Percentiles rank a stretch among this genome's conserved stretches.
Conservation (phyloP, 1,140 invertebrate genomes). For the Orchestia grillus region DNA sequence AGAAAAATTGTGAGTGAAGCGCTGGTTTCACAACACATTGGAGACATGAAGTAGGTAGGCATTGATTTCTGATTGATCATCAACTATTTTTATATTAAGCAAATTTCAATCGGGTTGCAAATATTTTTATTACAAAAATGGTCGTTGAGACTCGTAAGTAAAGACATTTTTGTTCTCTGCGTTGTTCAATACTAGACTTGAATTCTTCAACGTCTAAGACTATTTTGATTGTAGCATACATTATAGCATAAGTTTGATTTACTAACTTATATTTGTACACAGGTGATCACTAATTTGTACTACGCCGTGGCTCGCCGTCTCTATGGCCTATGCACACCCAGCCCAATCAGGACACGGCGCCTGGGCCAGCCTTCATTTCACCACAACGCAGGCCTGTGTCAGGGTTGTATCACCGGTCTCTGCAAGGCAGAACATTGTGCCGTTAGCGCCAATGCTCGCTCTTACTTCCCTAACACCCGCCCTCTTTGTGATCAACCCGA, state of each 20-base stretch:
- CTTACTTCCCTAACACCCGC: background rate
- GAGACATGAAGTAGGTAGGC: too few relatives aligned
- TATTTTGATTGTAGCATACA: too few relatives aligned
- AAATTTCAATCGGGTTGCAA: too few relatives aligned
- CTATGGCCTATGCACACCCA: conserved; percentile 53
- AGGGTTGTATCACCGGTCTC: conserved; percentile 44
- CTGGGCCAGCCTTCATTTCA: conserved; percentile 46
- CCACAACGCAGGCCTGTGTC: conserved; percentile 32
- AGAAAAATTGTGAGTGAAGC: too few relatives aligned
- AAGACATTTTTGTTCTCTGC: too few relatives aligned
- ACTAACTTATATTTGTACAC: background rate
- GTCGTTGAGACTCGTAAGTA: too few relatives aligned
- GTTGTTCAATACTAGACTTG: too few relatives aligned
- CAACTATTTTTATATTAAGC: too few relatives aligned
- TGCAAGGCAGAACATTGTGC: background rate
- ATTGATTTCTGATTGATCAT: too few relatives aligned
- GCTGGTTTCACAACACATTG: too few relatives aligned
- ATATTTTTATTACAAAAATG: too few relatives aligned
- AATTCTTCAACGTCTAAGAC: too few relatives aligned
- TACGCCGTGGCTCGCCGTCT: conserved; percentile 51
- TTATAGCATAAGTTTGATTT: background rate
- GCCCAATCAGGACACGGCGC: conserved; percentile 51
- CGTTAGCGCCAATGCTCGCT: background rate
- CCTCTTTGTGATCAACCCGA: background rate
- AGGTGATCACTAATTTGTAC: conserved; percentile 61